Conservation (phyloP, 2,797 vertebrate genomes). For the Chelonia mydas region DNA sequence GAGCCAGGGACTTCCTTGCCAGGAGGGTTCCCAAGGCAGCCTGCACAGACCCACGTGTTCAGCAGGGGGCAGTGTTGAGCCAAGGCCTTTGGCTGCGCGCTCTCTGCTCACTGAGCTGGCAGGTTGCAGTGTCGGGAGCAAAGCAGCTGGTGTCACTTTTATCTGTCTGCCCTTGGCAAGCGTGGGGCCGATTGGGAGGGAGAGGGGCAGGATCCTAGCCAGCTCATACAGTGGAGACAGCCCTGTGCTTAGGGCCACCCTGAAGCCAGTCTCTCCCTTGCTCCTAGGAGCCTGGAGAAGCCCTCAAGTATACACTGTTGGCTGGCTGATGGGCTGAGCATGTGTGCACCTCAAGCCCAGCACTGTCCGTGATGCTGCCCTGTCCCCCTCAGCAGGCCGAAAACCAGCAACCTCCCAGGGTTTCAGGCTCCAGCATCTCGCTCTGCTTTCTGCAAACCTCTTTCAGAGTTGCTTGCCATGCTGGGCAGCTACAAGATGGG, state of each 20-base stretch:
- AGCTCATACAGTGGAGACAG: neutral
- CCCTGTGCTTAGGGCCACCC: rapidly evolving
- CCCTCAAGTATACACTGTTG: no score
- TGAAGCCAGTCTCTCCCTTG: neutral
- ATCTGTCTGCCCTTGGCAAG: neutral
- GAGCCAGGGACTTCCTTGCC: neutral
- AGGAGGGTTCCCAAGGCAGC: neutral
- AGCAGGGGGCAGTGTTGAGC: neutral
- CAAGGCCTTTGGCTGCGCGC: neutral
- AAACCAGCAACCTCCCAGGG: neutral
- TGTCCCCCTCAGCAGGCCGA: neutral
- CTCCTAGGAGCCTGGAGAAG: neutral
- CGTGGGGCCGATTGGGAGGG: neutral
- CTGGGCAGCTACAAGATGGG: neutral
- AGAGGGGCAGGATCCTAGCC: rapidly evolving
- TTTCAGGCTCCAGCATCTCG: neutral
- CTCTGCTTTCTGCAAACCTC: neutral
- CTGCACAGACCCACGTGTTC: neutral
- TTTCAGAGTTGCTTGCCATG: no score
- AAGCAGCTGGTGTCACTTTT: neutral
- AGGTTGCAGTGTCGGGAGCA: neutral
- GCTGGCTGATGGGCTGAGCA: neutral
- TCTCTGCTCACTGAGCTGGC: neutral
- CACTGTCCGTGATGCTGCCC: no score
- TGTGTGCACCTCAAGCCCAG: neutral